Base-by-base conservation (phyloP, 2,888 invertebrate species). In the Brachypalpus laphriformis region DNA sequence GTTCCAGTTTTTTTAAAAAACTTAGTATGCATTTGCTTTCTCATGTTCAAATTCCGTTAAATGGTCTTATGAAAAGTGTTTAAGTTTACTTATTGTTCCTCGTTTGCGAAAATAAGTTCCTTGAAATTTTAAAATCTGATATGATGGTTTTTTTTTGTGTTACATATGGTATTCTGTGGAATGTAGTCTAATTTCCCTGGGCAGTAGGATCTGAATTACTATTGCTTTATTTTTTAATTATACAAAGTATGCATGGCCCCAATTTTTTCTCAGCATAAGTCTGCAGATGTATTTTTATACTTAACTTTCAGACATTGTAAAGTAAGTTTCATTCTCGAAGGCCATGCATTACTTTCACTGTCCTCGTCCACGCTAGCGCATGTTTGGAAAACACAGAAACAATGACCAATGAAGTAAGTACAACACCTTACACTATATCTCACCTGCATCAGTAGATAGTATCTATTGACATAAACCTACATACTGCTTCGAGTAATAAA, bases 261-360 rank as follows among this genome's bases (percentile, higher is more conserved):
- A 51, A 25, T 14, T 37, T 20, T 3, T 16, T 0, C 40, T 5
- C 14, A 16, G 14, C 40, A 37, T 16, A 16, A n/a, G 42, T 2
- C 40, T 9, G 14, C 40, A 16, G 6, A 14, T 14, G 14, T 40
- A 40, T 40, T 4, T 42, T 16, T 70, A 45, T 18, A 8, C 22
- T 71, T 22, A 22, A 7, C 59, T 54, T 68, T 77, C 68, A 68
- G 68, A 54, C 68, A 70, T 16, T 61, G 61, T 56, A 20, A 68
- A 77, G 61, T 54, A 61, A 77, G 54, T 45, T 34, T 68, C 25
- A 4, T 16, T 59, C 68, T 28, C 42, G 34, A 61, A 40, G 68
- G 59, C 18, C 54, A 45, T 61, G 70, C 42, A 77, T 61, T 63
- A 77, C 59, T 77, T 77, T 70, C 77, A 77, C 77, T 70, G 51